phyloP scores from a whole-genome alignment of 2,888 invertebrate species.

The Pristionchus maxplancki region DNA sequence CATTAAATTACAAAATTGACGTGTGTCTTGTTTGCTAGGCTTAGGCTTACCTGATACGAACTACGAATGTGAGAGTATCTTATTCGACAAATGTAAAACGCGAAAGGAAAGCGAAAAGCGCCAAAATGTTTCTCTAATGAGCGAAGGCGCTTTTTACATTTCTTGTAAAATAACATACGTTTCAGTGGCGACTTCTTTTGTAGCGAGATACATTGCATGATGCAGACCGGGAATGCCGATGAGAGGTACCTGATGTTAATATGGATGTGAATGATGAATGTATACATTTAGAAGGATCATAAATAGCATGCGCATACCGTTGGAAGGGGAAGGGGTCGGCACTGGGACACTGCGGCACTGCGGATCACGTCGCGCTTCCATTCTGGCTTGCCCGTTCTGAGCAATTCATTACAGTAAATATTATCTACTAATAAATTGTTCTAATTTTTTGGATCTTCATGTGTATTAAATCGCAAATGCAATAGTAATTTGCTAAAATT shows the following conservation, averaged over 20 bases:
- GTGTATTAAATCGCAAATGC: neutral
- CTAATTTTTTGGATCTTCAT: neutral
- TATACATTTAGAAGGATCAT: neutral
- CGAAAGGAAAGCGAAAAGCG: too few relatives aligned
- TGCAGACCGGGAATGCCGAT: neutral
- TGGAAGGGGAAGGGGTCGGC: constrained; percentile 68
- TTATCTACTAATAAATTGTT: too few relatives aligned
- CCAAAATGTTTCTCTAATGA: too few relatives aligned
- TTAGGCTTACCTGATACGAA: too few relatives aligned
- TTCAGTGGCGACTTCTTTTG: constrained; percentile 46
- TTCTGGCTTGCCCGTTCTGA: constrained; percentile 68
- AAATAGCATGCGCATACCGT: constrained; percentile 18
- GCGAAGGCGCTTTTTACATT: too few relatives aligned
- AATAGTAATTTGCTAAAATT: neutral
- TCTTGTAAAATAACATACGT: constrained; percentile 37
- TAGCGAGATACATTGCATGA: neutral
- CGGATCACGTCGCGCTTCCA: constrained; percentile 68
- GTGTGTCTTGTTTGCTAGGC: too few relatives aligned
- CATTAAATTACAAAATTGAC: too few relatives aligned
- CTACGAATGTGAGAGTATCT: too few relatives aligned
- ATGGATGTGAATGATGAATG: neutral
- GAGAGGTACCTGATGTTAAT: too few relatives aligned
- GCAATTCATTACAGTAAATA: neutral
- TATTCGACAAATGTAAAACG: too few relatives aligned
- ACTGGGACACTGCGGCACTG: constrained; percentile 62